Percentiles rank a stretch among this genome's conserved stretches.
phyloP scores from a whole-genome alignment of 2,888 invertebrate genomes.

The Parnassius mnemosyne region DNA sequence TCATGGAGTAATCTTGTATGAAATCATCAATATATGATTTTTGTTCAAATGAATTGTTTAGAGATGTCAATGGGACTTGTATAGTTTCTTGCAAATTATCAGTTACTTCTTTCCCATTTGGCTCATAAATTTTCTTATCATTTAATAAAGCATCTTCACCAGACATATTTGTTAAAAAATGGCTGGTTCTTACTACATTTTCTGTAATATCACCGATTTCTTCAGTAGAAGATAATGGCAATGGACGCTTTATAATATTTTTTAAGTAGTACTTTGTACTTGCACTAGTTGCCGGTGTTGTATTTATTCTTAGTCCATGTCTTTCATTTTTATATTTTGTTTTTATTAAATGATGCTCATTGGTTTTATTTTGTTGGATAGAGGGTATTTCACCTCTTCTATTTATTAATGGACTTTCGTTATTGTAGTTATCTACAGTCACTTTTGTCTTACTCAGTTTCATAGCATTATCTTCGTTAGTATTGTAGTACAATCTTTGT shows the following conservation, averaged over 20 bases:
- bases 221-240: slow-evolving; percentile 44
- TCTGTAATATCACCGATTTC: slow-evolving; percentile 46
- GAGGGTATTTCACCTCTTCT: slow-evolving; percentile 37
- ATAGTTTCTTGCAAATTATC: slow-evolving; percentile 46
- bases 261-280: slow-evolving; percentile 61
- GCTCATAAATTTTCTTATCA: slow-evolving; percentile 40
- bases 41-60: slow-evolving; percentile 55
- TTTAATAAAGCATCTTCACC: slow-evolving; percentile 35
- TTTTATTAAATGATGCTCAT: slow-evolving; percentile 4
- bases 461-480: slow-evolving; percentile 41
- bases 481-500: slow-evolving; percentile 49
- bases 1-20: slow-evolving; percentile 42
- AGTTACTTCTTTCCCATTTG: slow-evolving; percentile 50
- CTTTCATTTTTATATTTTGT: slow-evolving; percentile 29
- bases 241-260: slow-evolving; percentile 53
- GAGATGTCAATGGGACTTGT: slow-evolving; percentile 71
- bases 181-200: slow-evolving; percentile 32
- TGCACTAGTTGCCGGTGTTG: slow-evolving; percentile 37
- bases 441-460: slow-evolving; percentile 37
- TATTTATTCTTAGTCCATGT: slow-evolving; percentile 37
- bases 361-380: neutral
- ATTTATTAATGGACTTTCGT: slow-evolving; percentile 39
- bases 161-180: slow-evolving; percentile 3
- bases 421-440: slow-evolving; percentile 33
- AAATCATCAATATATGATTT: slow-evolving; percentile 37